These are phyloP conservation scores for Gallinago stenura DNA, from an alignment of 2,797 vertebrate species.

Conservation along the genomic window DNA sequence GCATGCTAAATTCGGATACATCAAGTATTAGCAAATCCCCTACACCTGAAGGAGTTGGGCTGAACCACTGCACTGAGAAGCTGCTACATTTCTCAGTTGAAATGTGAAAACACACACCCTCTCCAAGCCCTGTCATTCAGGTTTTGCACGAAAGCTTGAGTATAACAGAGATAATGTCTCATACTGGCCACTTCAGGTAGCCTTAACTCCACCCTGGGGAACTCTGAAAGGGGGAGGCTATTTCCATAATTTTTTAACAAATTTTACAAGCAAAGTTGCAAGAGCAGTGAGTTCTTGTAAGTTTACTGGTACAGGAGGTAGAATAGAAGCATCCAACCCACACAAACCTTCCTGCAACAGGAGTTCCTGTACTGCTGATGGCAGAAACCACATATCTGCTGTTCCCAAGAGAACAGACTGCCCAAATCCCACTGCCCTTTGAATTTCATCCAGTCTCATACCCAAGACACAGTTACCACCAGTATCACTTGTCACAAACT, in stretches of 20 bases:
- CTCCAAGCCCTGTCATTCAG: neutral
- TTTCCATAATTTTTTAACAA: neutral
- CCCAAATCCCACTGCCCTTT: neutral
- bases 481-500: neutral
- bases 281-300: neutral
- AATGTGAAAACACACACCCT: neutral
- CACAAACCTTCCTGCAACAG: neutral
- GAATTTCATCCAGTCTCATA: neutral
- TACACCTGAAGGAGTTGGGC: neutral
- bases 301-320: neutral
- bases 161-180: neutral
- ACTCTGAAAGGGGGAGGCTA: neutral
- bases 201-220: neutral
- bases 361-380: neutral
- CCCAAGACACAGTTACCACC: neutral
- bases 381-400: neutral
- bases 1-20: neutral
- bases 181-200: neutral
- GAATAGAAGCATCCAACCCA: fast-evolving
- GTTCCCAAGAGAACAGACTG: neutral
- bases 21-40: neutral
- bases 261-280: neutral
- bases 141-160: neutral
- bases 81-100: neutral
- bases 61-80: neutral